Evolutionary conservation across 2,888 invertebrate species (phyloP).

Genomic region (Dynastes grantii): DNA sequence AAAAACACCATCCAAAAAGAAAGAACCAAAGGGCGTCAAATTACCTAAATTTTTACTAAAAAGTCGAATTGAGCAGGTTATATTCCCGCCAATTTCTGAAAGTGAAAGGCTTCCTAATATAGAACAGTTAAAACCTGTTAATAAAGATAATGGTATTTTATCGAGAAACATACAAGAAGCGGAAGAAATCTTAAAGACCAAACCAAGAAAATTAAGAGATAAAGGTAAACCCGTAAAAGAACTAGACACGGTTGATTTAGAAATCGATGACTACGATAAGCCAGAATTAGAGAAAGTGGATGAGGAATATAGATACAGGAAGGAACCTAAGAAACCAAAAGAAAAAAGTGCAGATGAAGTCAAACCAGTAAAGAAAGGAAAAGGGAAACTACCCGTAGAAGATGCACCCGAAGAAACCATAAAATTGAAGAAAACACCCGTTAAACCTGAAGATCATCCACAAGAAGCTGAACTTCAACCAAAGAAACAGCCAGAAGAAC

Average conservation of each 20-base stretch:
- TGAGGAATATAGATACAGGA: slow-evolving; percentile 67
- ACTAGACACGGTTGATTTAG: slow-evolving; percentile 70
- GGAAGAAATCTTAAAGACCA: slow-evolving; percentile 75
- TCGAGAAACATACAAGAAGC: slow-evolving; percentile 80
- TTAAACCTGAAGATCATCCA: slow-evolving; percentile 64
- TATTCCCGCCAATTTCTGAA: slow-evolving; percentile 76
- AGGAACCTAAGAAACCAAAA: slow-evolving; percentile 69
- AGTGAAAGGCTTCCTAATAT: slow-evolving; percentile 58
- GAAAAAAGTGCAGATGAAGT: slow-evolving; percentile 61
- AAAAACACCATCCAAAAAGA: slow-evolving; percentile 69
- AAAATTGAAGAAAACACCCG: slow-evolving; percentile 65
- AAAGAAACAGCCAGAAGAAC: slow-evolving; percentile 56
- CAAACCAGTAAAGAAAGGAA: slow-evolving; percentile 68
- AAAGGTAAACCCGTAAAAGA: slow-evolving; percentile 67
- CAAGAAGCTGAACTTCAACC: slow-evolving; percentile 56
- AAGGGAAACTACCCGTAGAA: slow-evolving; percentile 70
- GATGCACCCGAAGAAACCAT: slow-evolving; percentile 63
- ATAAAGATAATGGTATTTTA: slow-evolving; percentile 78
- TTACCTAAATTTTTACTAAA: slow-evolving; percentile 71
- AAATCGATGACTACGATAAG: slow-evolving; percentile 66
- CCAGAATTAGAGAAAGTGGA: slow-evolving; percentile 68
- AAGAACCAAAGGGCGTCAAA: slow-evolving; percentile 64
- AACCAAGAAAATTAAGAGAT: slow-evolving; percentile 68
- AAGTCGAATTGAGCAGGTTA: slow-evolving; percentile 71
- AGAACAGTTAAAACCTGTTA: slow-evolving; percentile 70